phyloP scores from a whole-genome alignment of 37 sponge, comb jelly and placozoan species.

The Beroe ovata region DNA sequence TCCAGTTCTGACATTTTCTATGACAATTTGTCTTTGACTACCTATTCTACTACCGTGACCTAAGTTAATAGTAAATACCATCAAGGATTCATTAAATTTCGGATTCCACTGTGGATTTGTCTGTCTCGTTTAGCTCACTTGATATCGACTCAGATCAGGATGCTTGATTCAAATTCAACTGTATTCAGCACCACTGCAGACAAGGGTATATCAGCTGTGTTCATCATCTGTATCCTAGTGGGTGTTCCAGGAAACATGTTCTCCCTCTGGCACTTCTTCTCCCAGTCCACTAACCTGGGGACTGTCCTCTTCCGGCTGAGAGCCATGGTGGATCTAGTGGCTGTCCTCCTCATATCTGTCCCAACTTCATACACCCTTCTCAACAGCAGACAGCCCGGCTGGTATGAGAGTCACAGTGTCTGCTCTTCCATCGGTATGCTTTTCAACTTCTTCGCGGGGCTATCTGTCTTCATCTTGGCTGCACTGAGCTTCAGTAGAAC shows the following conservation, averaged over 20 bases:
- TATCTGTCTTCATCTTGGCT: slow-evolving; percentile 4
- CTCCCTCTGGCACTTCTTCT: neutral
- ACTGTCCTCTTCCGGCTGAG: neutral
- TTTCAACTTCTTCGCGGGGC: neutral
- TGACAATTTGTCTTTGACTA: too few relatives aligned
- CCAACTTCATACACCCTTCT: neutral
- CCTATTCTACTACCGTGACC: too few relatives aligned
- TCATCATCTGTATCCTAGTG: neutral
- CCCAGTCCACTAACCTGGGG: neutral
- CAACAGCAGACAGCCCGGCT: neutral
- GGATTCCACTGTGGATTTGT: too few relatives aligned
- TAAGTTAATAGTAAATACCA: too few relatives aligned
- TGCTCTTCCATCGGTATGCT: neutral
- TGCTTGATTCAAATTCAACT: neutral
- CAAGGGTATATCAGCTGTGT: neutral
- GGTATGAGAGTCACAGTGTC: neutral
- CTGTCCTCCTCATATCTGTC: neutral
- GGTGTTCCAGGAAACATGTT: slow-evolving; percentile 3
- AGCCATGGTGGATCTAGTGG: neutral
- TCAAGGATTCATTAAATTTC: too few relatives aligned
- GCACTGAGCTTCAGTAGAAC: neutral
- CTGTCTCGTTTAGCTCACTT: too few relatives aligned
- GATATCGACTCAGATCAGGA: too few relatives aligned
- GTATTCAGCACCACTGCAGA: neutral
- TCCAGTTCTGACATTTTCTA: too few relatives aligned